phyloP scores from a whole-genome alignment of 2,113 vertebrate genomes.

The Petrocephalus microphthalmus region DNA sequence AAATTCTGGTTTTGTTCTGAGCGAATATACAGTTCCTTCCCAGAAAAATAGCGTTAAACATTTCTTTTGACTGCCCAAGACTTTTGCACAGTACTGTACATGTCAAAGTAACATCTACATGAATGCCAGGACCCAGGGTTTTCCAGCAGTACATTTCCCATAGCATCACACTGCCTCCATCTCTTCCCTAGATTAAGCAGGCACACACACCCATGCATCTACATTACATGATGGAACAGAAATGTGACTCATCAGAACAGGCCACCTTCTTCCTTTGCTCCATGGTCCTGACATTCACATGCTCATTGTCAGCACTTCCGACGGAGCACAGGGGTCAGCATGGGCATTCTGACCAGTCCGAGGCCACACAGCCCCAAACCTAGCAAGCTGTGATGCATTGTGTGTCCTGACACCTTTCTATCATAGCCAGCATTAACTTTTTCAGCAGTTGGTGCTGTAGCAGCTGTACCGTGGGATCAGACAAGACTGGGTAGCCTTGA shows the following conservation, averaged over 20 bases:
- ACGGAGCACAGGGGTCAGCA: background rate
- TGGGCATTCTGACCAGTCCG: background rate
- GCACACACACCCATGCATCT: background rate
- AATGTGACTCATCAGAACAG: background rate
- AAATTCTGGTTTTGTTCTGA: too few species aligned
- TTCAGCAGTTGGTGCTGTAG: background rate
- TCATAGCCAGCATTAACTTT: too few species aligned
- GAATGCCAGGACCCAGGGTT: too few species aligned
- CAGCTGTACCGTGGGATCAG: background rate
- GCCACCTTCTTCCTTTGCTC: background rate
- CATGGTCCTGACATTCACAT: background rate
- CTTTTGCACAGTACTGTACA: too few species aligned
- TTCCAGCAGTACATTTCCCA: too few species aligned
- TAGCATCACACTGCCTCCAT: too few species aligned
- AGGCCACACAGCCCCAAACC: background rate
- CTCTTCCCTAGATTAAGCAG: background rate
- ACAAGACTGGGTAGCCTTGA: background rate
- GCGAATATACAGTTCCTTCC: too few species aligned
- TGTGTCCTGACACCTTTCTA: too few species aligned
- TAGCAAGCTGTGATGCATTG: background rate
- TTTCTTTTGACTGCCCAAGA: too few species aligned
- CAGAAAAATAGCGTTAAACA: too few species aligned
- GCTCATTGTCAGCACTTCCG: background rate
- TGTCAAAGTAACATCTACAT: too few species aligned
- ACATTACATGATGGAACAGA: background rate